Percentiles rank a stretch among this genome's conserved stretches.
Evolutionary conservation across 2,888 invertebrate species (phyloP).

Genomic region (Mechanitis mazaeus): DNA sequence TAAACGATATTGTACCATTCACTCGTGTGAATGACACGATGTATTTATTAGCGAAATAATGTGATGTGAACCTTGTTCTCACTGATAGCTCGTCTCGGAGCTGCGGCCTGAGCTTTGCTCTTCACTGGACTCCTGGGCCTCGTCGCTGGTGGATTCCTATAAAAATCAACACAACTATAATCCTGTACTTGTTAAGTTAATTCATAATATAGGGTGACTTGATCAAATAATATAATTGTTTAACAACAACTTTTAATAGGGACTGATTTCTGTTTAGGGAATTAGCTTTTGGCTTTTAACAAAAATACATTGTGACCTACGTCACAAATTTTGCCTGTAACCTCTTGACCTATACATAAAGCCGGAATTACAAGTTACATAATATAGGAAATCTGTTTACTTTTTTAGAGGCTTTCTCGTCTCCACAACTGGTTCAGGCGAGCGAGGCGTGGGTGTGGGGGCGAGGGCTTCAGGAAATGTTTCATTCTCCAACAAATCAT

Average conservation of each 20-base stretch:
- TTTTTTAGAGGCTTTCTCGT: conserved; percentile 27
- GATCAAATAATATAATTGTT: too few species aligned
- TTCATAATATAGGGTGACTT: background rate
- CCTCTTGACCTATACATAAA: too few species aligned
- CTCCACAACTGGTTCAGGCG: conserved; percentile 44
- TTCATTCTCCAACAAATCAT: conserved; percentile 59
- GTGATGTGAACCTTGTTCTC: conserved; percentile 53
- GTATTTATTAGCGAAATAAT: too few species aligned
- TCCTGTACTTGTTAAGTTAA: background rate
- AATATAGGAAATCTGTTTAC: background rate
- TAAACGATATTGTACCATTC: too few species aligned
- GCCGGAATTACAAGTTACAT: background rate
- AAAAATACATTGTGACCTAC: background rate
- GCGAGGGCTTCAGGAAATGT: conserved; percentile 67
- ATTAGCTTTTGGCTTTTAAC: background rate
- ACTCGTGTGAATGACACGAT: too few species aligned
- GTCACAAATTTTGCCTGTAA: too few species aligned
- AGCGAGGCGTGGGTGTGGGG: conserved; percentile 56
- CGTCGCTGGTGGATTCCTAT: conserved; percentile 35
- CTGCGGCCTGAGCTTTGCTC: conserved; percentile 32
- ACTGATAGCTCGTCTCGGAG: conserved; percentile 41
- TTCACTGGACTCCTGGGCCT: conserved; percentile 34
- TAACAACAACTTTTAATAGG: too few species aligned
- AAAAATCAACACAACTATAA: background rate
- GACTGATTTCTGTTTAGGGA: too few species aligned